Conservation (phyloP, 2,888 invertebrate species). For the Xanthia icteritia region DNA sequence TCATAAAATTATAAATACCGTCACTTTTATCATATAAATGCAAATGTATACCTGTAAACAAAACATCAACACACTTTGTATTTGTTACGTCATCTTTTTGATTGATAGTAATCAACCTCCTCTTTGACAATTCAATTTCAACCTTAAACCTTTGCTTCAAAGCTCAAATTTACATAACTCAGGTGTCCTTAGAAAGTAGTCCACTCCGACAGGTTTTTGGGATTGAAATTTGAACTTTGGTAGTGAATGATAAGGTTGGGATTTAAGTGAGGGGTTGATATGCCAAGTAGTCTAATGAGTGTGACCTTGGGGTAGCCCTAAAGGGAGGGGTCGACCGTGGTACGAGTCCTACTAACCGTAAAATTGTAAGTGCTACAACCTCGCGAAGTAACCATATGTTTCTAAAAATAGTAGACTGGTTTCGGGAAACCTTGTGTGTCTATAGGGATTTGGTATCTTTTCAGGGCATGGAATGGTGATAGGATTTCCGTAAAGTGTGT, state of each 20-base stretch:
- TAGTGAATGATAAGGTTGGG: conserved; percentile 20
- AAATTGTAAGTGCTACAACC: conserved; percentile 57
- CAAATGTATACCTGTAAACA: conserved; percentile 52
- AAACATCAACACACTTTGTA: conserved; percentile 54
- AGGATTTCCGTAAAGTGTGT: no score
- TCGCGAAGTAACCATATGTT: conserved; percentile 54
- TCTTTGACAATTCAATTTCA: conserved; percentile 22
- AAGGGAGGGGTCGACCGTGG: conserved; percentile 65
- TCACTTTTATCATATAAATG: conserved; percentile 11
- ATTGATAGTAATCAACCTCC: conserved; percentile 57
- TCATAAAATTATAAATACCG: conserved; percentile 7
- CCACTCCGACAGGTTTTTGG: neutral
- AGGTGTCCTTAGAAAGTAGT: conserved; percentile 30
- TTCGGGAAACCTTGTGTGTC: conserved; percentile 14
- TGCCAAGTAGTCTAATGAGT: conserved; percentile 42
- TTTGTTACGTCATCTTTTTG: conserved; percentile 55
- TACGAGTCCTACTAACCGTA: conserved; percentile 69
- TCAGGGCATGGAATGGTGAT: neutral
- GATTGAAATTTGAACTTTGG: conserved; percentile 28
- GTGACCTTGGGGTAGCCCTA: conserved; percentile 59
- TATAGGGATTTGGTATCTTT: neutral
- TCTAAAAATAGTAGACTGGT: conserved; percentile 52
- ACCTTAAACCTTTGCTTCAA: conserved; percentile 17
- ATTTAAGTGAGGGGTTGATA: conserved; percentile 19
- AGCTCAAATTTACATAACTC: conserved; percentile 9